Evolutionary conservation across 2,888 invertebrate species (phyloP).

Genomic region (Cephus sareptanus): DNA sequence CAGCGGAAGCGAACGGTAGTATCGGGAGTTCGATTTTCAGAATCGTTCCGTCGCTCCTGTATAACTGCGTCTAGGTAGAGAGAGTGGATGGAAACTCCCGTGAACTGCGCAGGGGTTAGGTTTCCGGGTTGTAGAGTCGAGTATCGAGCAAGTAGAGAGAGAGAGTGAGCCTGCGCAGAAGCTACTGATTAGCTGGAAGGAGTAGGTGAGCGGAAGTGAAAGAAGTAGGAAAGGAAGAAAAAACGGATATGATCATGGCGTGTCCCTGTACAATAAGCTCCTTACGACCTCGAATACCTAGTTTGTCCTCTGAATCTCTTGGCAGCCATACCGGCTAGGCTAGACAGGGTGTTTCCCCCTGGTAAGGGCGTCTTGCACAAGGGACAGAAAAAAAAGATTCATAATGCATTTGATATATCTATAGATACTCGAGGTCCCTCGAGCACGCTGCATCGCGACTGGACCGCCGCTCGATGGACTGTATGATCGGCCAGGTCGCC

Average conservation of each 20-base stretch:
- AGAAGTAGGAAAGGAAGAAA: not conserved
- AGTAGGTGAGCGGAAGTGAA: not conserved
- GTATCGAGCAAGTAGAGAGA: not conserved
- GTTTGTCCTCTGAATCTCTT: not conserved
- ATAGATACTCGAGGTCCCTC: not conserved
- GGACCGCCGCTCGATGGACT: not conserved
- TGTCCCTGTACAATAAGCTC: not conserved
- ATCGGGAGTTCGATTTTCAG: not conserved
- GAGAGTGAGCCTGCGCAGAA: not conserved
- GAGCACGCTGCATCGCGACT: not conserved
- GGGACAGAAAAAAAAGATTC: not conserved
- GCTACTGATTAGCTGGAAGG: not conserved
- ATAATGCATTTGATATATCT: not conserved
- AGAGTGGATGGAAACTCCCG: not conserved
- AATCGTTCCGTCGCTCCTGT: not conserved
- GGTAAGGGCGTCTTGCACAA: not conserved
- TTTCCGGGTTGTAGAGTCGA: not conserved
- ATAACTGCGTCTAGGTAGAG: not conserved
- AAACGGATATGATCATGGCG: not conserved
- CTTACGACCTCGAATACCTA: not conserved
- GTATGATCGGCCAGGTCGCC: not conserved
- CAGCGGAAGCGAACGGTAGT: not conserved
- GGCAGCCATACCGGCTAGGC: not conserved
- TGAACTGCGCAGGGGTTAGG: slow-evolving; percentile 3
- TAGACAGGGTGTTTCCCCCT: not conserved